Evolutionary conservation across 2,113 vertebrate species (phyloP).

Genomic region (Myiozetetes cayanensis): DNA sequence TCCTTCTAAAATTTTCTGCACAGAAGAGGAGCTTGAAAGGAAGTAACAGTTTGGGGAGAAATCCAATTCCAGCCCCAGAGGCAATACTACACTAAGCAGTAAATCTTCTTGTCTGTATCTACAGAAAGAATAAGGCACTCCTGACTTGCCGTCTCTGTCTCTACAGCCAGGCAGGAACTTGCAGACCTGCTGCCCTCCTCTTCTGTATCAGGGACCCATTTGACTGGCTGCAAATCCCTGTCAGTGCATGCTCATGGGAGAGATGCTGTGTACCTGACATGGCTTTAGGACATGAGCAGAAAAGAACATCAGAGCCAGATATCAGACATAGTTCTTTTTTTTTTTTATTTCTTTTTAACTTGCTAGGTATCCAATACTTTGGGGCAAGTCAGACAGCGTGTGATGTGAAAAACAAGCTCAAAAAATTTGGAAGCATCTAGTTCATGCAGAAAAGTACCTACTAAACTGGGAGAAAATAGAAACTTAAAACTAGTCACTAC

Average conservation of each 20-base stretch:
- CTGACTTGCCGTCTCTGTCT: not conserved
- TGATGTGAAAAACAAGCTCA: not conserved
- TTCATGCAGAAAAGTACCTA: not conserved
- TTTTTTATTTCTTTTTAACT: not conserved
- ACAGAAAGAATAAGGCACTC: not conserved
- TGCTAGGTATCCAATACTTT: not conserved
- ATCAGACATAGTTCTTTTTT: not conserved
- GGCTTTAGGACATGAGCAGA: not conserved
- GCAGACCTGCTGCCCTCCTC: not conserved
- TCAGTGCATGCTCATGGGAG: not conserved
- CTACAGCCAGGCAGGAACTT: not conserved
- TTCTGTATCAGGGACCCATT: not conserved
- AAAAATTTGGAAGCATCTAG: not conserved
- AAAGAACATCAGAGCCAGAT: not conserved
- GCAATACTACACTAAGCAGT: not conserved
- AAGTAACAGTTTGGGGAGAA: constrained; percentile 37
- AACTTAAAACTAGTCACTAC: not conserved
- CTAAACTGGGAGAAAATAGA: not conserved
- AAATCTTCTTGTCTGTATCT: constrained; percentile 8
- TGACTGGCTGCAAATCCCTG: not conserved
- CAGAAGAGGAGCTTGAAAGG: constrained; percentile 36
- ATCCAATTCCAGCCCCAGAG: constrained; percentile 14
- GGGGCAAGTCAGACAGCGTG: not conserved
- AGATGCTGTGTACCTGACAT: not conserved
- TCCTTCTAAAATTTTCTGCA: constrained; percentile 38